phyloP scores from a whole-genome alignment of 2,113 vertebrate genomes.

The Amphilophus citrinellus region DNA sequence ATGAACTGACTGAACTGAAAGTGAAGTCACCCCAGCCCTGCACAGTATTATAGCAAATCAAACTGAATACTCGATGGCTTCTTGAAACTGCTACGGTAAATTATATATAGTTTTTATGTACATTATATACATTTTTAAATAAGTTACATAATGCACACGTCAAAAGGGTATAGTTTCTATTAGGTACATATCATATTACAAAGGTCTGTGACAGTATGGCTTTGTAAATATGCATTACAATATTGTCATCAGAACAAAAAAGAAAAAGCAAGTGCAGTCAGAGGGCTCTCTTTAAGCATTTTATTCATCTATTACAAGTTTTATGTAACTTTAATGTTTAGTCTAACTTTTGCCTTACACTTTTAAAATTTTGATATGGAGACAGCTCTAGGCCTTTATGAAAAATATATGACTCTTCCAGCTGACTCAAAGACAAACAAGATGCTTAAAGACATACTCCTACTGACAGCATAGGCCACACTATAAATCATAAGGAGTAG shows the following conservation, averaged over 20 bases:
- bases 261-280: slow-evolving; percentile 85
- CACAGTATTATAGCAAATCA: slow-evolving; percentile 46
- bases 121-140: slow-evolving; percentile 82
- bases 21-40: slow-evolving; percentile 37
- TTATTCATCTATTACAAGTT: slow-evolving; percentile 34
- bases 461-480: slow-evolving; percentile 67
- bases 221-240: slow-evolving; percentile 89
- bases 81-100: slow-evolving; percentile 81
- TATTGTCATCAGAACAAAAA: slow-evolving; percentile 61
- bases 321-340: slow-evolving; percentile 3
- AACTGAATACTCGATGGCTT: slow-evolving; percentile 58
- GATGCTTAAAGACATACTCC: slow-evolving; percentile 64
- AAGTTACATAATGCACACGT: slow-evolving; percentile 93
- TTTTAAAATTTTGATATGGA: slow-evolving; percentile 37
- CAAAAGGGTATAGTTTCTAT: slow-evolving; percentile 83
- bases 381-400: slow-evolving; percentile 11
- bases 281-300: slow-evolving; percentile 59
- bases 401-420: slow-evolving; percentile 48
- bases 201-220: slow-evolving; percentile 90
- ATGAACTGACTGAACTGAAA: slow-evolving; percentile 53
- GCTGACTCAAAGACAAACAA: slow-evolving; percentile 34
- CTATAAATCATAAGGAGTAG: slow-evolving; percentile 56
- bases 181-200: slow-evolving; percentile 78
- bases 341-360: slow-evolving; percentile 17
- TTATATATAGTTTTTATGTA: slow-evolving; percentile 69